These are phyloP conservation scores for Teleiodes luculella DNA, from an alignment of 2,888 invertebrate genomes.

Conservation along the genomic window DNA sequence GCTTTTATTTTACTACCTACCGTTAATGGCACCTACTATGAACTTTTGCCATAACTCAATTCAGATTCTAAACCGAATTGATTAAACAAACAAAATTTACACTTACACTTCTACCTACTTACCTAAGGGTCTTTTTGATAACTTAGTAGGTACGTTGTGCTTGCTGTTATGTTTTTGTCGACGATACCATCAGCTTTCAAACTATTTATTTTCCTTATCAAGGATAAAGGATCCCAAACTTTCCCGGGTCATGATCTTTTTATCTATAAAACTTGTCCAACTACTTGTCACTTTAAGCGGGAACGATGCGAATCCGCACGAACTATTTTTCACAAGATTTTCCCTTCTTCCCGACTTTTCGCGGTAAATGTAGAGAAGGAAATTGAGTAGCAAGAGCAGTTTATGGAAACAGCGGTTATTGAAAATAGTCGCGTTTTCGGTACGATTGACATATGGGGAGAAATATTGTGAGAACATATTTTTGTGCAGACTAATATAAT, in stretches of 20 bases:
- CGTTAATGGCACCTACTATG: too few relatives aligned
- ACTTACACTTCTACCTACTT: too few relatives aligned
- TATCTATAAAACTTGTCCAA: neutral
- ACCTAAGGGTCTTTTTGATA: too few relatives aligned
- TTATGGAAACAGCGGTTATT: neutral
- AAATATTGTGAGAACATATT: neutral
- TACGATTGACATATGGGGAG: neutral
- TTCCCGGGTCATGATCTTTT: conserved; percentile 1
- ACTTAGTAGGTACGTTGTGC: too few relatives aligned
- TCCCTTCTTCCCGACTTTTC: neutral
- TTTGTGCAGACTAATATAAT: too few relatives aligned
- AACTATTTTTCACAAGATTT: conserved; percentile 1
- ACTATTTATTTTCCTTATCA: neutral
- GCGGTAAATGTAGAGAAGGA: neutral
- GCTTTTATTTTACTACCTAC: too few relatives aligned
- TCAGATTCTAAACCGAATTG: too few relatives aligned
- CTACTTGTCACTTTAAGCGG: neutral
- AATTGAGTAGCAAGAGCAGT: neutral
- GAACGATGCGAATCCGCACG: neutral
- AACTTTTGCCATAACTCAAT: too few relatives aligned
- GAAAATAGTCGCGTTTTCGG: neutral
- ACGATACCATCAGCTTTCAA: too few relatives aligned
- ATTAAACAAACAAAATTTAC: too few relatives aligned
- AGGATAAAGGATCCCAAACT: neutral
- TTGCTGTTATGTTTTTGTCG: too few relatives aligned